Evolutionary conservation across 2,797 vertebrate species (phyloP), one percentile per base, ranked within the genome.

Genomic region (Mormyrus hasselquistii): DNA sequence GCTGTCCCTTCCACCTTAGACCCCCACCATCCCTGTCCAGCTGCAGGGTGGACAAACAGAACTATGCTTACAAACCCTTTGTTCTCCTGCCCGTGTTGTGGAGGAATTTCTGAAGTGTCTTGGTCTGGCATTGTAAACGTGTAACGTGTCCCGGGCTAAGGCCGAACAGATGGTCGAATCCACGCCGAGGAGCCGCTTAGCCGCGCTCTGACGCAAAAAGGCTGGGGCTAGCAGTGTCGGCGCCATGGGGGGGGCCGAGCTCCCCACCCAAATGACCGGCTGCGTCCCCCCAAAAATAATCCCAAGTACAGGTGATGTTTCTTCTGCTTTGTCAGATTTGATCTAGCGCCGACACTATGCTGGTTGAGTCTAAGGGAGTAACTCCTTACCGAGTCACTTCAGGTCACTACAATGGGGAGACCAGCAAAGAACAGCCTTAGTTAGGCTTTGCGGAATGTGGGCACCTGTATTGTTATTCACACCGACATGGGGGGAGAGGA

Each of bases 81-180:
- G 38, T 82, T 82, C 76, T 47, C 76, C 76, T 14, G 49, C 10
- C 10, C 34, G 84, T 52, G 52, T 50, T 52, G 14, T 14, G 84
- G 47, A 86, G 49, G 84, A 52, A 52, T 86, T 55, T 86, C 84
- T 29, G 84, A 86, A 85, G 49, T 55, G 25, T 16, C 84, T 53
- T 7, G 22, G 84, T 86, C 47, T 53, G 52, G 52, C 76, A 53
- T 53, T 34, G 6, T 52, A 86, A 52, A 86, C 8, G 4, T 9
- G 12, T 29, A 52, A 52, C 14, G 25, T 22, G 84, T 52, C 84
- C 22, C 84, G 5, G 49, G 84, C 12, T 25, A 6, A 14, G 76
- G 76, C 38, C 41, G 76, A 82, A 47, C 76, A 82, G 76, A 82
- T 82, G 76, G 76, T 19, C 76, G 8, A 47, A 47, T 82, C 76